A percentile compares a stretch with the other conserved stretches of the same genome.
These are phyloP conservation scores for Ochropacha duplaris DNA, from an alignment of 2,888 invertebrate genomes.

Conservation along the genomic window DNA sequence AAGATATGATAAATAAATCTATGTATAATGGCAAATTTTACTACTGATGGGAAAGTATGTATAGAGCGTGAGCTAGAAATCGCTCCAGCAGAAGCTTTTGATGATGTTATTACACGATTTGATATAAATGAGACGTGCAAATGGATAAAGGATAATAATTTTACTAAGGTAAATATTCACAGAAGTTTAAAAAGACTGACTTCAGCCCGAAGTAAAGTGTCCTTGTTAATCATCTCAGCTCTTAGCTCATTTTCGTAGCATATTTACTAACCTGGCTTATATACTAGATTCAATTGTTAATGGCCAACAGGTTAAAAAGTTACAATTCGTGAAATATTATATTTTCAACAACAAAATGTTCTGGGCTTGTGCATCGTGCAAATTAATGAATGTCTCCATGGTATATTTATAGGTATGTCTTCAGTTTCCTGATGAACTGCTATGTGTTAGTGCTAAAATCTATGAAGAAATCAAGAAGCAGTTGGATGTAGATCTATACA, in stretches of 20 bases:
- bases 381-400: too few relatives aligned
- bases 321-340: too few relatives aligned
- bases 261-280: too few relatives aligned
- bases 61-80: conserved; percentile 74
- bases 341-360: too few relatives aligned
- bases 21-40: conserved; percentile 76
- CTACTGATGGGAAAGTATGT: conserved; percentile 78
- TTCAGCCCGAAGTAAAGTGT: too few relatives aligned
- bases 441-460: conserved; percentile 87
- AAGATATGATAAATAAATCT: too few relatives aligned
- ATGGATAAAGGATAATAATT: conserved; percentile 88
- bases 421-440: conserved; percentile 94
- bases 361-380: too few relatives aligned
- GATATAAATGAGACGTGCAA: conserved; percentile 84
- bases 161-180: conserved; percentile 81
- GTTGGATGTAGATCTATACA: conserved; percentile 84
- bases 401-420: conserved; percentile 88
- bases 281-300: too few relatives aligned
- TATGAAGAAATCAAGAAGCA: conserved; percentile 79
- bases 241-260: too few relatives aligned
- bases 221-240: too few relatives aligned
- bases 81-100: conserved; percentile 19
- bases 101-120: conserved; percentile 74
- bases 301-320: too few relatives aligned
- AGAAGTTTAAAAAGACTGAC: background rate